These are phyloP conservation scores for Ganaspis brasiliensis DNA, from an alignment of 2,888 invertebrate species.

Conservation along the genomic window DNA sequence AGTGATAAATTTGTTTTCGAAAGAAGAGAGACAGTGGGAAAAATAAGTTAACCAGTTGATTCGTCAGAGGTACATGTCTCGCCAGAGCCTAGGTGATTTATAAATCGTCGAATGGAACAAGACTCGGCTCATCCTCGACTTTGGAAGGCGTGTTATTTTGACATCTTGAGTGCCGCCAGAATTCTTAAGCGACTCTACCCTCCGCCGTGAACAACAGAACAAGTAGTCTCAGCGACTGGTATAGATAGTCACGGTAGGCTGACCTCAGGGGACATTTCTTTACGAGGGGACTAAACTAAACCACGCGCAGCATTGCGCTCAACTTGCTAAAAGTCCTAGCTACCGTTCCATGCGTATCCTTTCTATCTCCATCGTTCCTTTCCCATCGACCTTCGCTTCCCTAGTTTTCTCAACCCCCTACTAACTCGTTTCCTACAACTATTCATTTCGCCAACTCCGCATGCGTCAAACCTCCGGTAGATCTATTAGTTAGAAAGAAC, in stretches of 20 bases:
- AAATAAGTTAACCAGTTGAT: slow-evolving; percentile 27
- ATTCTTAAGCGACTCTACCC: slow-evolving; percentile 45
- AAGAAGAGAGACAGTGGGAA: slow-evolving; percentile 19
- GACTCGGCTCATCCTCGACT: slow-evolving; percentile 8
- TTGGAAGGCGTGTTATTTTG: slow-evolving; percentile 51
- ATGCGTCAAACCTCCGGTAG: slow-evolving; percentile 27
- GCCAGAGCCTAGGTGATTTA: slow-evolving; percentile 48
- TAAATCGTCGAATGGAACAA: slow-evolving; percentile 26
- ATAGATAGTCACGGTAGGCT: slow-evolving; percentile 72
- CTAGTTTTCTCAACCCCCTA: slow-evolving; percentile 35
- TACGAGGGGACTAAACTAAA: slow-evolving; percentile 56
- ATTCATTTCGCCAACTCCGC: slow-evolving; percentile 36
- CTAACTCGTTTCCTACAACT: slow-evolving; percentile 39
- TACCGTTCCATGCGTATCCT: slow-evolving; percentile 40
- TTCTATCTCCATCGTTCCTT: slow-evolving; percentile 42
- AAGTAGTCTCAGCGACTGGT: slow-evolving; percentile 70
- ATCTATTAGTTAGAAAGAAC: slow-evolving; percentile 27
- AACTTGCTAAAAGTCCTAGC: slow-evolving; percentile 41
- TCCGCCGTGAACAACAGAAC: slow-evolving; percentile 51
- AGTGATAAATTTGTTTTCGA: slow-evolving; percentile 38
- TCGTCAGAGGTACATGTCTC: slow-evolving; percentile 15
- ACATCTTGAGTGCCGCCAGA: slow-evolving; percentile 60
- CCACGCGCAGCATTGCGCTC: slow-evolving; percentile 37
- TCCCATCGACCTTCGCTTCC: slow-evolving; percentile 48
- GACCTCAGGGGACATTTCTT: slow-evolving; percentile 72